phyloP scores from a whole-genome alignment of 2,113 vertebrate species.

The Chaenocephalus aceratus region DNA sequence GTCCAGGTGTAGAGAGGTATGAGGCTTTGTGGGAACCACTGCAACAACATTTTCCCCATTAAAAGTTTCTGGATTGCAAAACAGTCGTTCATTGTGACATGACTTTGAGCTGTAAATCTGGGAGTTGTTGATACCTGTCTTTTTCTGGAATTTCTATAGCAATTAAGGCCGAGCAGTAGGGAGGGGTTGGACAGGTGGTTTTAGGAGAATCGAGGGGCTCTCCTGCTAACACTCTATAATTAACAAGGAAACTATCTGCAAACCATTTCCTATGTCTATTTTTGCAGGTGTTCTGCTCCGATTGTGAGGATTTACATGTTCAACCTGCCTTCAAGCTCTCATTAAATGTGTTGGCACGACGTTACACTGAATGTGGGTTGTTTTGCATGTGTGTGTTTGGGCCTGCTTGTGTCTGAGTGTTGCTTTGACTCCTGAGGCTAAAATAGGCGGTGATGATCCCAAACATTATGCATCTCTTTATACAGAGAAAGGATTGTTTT shows the following conservation, averaged over 20 bases:
- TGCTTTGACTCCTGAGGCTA: slow-evolving; percentile 68
- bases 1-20: slow-evolving; percentile 3
- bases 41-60: slow-evolving; percentile 39
- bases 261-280: slow-evolving; percentile 82
- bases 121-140: slow-evolving; percentile 80
- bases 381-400: slow-evolving; percentile 53
- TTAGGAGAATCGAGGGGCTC: slow-evolving; percentile 66
- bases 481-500: slow-evolving; percentile 60
- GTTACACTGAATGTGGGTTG: slow-evolving; percentile 37
- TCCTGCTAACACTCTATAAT: slow-evolving; percentile 79
- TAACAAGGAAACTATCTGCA: slow-evolving; percentile 82
- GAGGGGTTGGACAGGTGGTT: slow-evolving; percentile 82
- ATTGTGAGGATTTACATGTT: slow-evolving; percentile 72
- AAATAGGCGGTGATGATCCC: slow-evolving; percentile 44
- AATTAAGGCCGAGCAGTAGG: slow-evolving; percentile 75
- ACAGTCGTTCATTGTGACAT: slow-evolving; percentile 58
- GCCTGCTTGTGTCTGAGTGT: slow-evolving; percentile 44
- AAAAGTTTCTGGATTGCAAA: slow-evolving; percentile 56
- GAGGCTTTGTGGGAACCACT: slow-evolving; percentile 26
- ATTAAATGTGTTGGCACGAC: slow-evolving; percentile 52
- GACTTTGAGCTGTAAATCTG: slow-evolving; percentile 73
- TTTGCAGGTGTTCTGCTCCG: slow-evolving; percentile 84
- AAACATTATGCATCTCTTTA: slow-evolving; percentile 58
- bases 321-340: slow-evolving; percentile 34
- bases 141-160: slow-evolving; percentile 77